These are phyloP conservation scores for Zaprionus camerounensis DNA, from an alignment of 1,140 invertebrate genomes.

Conservation along the genomic window DNA sequence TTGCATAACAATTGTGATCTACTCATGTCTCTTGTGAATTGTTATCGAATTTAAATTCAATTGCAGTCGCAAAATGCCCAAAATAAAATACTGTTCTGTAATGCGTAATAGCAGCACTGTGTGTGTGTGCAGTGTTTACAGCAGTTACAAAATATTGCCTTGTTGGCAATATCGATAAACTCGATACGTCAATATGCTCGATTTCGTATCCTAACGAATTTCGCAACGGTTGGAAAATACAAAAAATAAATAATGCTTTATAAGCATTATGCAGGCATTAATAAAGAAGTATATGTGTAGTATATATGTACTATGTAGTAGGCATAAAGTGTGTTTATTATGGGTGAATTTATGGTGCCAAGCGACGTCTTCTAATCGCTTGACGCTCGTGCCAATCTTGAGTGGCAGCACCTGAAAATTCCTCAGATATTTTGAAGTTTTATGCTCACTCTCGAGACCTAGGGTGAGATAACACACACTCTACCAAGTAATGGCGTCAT, in stretches of 20 bases:
- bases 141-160: background rate
- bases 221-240: background rate
- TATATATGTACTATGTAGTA: background rate
- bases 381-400: conserved; percentile 28
- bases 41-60: conserved; percentile 12
- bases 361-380: conserved; percentile 13
- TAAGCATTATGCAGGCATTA: conserved; percentile 11
- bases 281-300: background rate
- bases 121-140: too few species aligned
- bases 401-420: conserved; percentile 40
- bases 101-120: too few species aligned
- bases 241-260: background rate
- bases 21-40: background rate
- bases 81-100: conserved; percentile 2
- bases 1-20: conserved; percentile 38
- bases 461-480: conserved; percentile 26
- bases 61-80: background rate
- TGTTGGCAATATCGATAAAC: background rate
- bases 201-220: conserved; percentile 8
- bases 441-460: conserved; percentile 22
- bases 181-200: background rate
- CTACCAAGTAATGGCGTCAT: conserved; percentile 22
- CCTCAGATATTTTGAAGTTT: conserved; percentile 17
- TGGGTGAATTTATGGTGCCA: conserved; percentile 24
- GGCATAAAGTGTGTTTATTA: background rate